Base-by-base conservation (phyloP, 2,797 vertebrate species). In the Acanthurus leucopareius region DNA sequence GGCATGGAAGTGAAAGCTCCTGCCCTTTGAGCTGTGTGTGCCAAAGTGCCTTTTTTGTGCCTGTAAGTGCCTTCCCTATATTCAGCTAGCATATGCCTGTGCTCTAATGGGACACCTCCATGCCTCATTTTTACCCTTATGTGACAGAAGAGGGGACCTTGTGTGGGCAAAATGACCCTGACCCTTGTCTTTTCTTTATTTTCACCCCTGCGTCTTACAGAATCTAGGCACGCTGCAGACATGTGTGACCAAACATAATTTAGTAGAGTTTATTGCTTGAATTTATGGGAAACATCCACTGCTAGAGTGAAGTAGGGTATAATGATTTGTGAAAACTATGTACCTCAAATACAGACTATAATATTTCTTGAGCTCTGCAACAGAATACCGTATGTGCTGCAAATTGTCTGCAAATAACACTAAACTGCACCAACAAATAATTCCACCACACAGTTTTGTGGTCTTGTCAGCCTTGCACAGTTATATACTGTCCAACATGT, bases 401-500 rank as follows among this genome's bases (percentile, higher is more conserved):
- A 59, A 61, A 57, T 3, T 22, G 25, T 40, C 22, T 64, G 66
- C 74, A 71, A 88, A 74, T 80, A 79, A 75, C 1, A 57, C 20
- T 64, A 58, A 76, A 17, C 53, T 56, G 62, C 28, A 70, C 28
- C 4, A 32, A 67, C 7, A 75, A 65, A 70, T 75, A 52, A 53
- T 73, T 45, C 19, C 10, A 68, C 15, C 52, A 63, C 20, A 40
- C 17, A 62, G 44, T 65, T 62, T 40, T 78, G 64, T 79, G 72
- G 69, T 71, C 62, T 60, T 79, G 66, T 83, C 75, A 75, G 60
- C 77, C 77, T 69, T 51, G 22, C 22, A 38, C 69, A 6, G 47
- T 79, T 75, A 83, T 64, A 75, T 25, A 77, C 64, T 75, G 71
- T 45, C 62, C 35, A 64, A 77, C 69, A 80, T 58, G 67, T 57